phyloP scores from a whole-genome alignment of 2,113 vertebrate genomes.

The Erinaceus europaeus region DNA sequence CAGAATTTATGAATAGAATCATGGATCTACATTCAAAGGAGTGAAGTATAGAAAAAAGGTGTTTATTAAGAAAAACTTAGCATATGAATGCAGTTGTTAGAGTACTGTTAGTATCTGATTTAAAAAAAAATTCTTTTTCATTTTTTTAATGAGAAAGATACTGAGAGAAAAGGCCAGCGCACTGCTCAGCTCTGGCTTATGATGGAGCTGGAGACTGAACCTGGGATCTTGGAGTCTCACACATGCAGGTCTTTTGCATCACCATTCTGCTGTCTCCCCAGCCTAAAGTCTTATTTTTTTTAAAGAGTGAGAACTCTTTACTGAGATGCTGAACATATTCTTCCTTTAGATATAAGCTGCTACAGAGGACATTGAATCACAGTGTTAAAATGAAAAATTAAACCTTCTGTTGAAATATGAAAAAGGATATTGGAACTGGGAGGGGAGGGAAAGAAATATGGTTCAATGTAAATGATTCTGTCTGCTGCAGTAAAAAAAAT shows the following conservation, averaged over 20 bases:
- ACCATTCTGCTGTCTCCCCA: no score
- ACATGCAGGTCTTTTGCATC: no score
- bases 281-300: no score
- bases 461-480: conserved; percentile 41
- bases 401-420: conserved; percentile 47
- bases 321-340: conserved; percentile 26
- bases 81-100: neutral
- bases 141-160: no score
- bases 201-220: no score
- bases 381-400: conserved; percentile 55
- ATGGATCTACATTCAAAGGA: neutral
- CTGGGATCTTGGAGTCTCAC: no score
- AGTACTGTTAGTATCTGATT: neutral
- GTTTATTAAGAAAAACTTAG: conserved; percentile 15
- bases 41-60: neutral
- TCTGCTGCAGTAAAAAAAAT: conserved; percentile 15
- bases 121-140: no score
- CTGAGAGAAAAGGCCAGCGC: no score
- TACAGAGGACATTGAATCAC: conserved; percentile 6
- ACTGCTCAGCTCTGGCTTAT: no score
- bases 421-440: conserved; percentile 20
- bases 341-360: conserved; percentile 14
- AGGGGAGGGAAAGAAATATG: conserved; percentile 28
- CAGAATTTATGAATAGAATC: neutral
- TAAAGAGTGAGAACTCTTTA: conserved; percentile 7